Evolutionary conservation across 2,888 invertebrate genomes (phyloP).

Genomic region (Tricholauxania praeusta): DNA sequence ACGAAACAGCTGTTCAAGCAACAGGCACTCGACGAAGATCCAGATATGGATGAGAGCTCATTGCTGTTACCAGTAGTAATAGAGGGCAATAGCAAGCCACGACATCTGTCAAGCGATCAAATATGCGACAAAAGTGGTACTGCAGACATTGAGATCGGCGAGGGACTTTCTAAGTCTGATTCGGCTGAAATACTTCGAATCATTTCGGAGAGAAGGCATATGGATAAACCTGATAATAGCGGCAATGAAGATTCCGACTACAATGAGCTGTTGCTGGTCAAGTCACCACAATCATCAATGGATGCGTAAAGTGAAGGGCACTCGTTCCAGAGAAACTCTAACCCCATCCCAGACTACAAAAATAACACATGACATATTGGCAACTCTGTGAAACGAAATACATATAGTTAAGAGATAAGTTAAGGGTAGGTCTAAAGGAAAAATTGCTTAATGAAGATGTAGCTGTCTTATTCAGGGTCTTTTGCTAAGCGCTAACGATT

Average conservation of each 20-base stretch:
- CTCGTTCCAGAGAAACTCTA: constrained; percentile 6
- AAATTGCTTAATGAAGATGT: too few species aligned
- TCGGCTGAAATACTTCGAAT: constrained; percentile 67
- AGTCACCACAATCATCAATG: constrained; percentile 64
- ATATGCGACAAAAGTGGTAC: constrained; percentile 12
- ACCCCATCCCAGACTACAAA: constrained; percentile 20
- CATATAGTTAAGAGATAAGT: too few species aligned
- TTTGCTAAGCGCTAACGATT: too few species aligned
- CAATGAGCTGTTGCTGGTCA: constrained; percentile 65
- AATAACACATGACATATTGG: constrained; percentile 13
- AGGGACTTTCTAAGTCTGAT: constrained; percentile 63
- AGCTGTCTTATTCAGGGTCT: too few species aligned
- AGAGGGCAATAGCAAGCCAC: constrained; percentile 32
- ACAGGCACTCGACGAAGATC: constrained; percentile 71
- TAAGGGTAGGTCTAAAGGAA: too few species aligned
- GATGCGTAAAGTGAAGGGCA: constrained; percentile 48
- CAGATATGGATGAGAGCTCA: constrained; percentile 70
- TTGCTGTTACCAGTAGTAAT: constrained; percentile 65
- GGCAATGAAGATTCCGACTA: constrained; percentile 67
- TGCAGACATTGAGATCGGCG: constrained; percentile 40
- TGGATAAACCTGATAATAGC: constrained; percentile 65
- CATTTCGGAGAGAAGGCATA: constrained; percentile 66
- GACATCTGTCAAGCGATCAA: constrained; percentile 28
- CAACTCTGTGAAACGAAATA: constrained; percentile 36
- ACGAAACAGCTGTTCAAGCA: constrained; percentile 73